Percentiles rank a stretch among this genome's conserved stretches.
Conservation (phyloP, 2,797 vertebrate genomes). For the Chelonia mydas region DNA sequence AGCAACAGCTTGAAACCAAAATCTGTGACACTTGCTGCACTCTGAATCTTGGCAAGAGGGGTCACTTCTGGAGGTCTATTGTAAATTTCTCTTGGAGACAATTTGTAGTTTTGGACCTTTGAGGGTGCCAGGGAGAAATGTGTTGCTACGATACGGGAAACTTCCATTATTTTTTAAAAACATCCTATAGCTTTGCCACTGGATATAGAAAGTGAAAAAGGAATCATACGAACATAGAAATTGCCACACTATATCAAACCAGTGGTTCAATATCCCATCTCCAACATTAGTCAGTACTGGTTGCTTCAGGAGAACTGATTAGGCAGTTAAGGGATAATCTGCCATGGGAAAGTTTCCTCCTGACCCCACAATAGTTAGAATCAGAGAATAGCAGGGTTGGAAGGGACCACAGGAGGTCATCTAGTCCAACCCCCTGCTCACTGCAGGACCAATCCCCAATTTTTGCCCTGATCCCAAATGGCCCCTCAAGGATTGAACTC, state of each 20-base stretch:
- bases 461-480: too few species aligned
- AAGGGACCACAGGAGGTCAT: too few species aligned
- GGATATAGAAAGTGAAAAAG: neutral
- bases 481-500: too few species aligned
- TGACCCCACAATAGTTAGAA: neutral
- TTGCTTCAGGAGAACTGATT: neutral
- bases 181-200: fast-evolving
- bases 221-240: neutral
- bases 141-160: neutral
- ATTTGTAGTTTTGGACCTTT: fast-evolving
- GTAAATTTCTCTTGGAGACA: neutral
- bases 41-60: neutral
- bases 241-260: neutral
- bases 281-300: fast-evolving
- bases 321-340: neutral
- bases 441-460: too few species aligned
- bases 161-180: neutral
- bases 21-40: neutral
- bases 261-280: fast-evolving
- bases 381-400: too few species aligned
- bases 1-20: neutral
- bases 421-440: too few species aligned
- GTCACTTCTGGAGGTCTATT: neutral
- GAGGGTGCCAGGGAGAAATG: fast-evolving
- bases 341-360: neutral